phyloP scores from a whole-genome alignment of 1,140 invertebrate species.

The Apis dorsata region DNA sequence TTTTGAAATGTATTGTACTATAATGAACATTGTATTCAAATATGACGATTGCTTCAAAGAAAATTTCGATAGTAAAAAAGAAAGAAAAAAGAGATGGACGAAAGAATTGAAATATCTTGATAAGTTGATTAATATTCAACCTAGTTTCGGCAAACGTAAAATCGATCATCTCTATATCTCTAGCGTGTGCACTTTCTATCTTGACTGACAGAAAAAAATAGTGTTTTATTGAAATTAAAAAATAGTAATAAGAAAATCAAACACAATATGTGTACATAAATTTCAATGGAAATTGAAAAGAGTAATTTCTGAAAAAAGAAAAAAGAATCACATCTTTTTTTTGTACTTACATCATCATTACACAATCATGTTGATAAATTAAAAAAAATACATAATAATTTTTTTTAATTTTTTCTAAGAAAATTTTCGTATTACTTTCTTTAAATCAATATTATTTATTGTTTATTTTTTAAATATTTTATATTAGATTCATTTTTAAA shows the following conservation, averaged over 20 bases:
- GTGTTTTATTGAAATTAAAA: conserved; percentile 11
- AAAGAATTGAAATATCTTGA: conserved; percentile 12
- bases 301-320: background rate
- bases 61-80: background rate
- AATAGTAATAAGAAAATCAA: background rate
- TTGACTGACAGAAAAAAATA: background rate
- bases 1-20: background rate
- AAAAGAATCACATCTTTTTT: too few relatives aligned
- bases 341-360: background rate
- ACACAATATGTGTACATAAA: background rate
- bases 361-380: background rate
- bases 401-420: too few relatives aligned
- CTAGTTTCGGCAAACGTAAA: conserved; percentile 18
- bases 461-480: too few relatives aligned
- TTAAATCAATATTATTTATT: too few relatives aligned
- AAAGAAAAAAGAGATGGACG: background rate
- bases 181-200: background rate
- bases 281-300: background rate
- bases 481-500: too few relatives aligned
- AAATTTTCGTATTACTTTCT: too few relatives aligned
- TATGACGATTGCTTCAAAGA: conserved; percentile 3
- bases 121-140: conserved; percentile 19
- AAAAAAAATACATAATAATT: background rate
- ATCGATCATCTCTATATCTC: conserved; percentile 5
- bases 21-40: conserved; percentile 10